Conservation (phyloP, 1,140 invertebrate species). For the Propsilocerus akamusi region DNA sequence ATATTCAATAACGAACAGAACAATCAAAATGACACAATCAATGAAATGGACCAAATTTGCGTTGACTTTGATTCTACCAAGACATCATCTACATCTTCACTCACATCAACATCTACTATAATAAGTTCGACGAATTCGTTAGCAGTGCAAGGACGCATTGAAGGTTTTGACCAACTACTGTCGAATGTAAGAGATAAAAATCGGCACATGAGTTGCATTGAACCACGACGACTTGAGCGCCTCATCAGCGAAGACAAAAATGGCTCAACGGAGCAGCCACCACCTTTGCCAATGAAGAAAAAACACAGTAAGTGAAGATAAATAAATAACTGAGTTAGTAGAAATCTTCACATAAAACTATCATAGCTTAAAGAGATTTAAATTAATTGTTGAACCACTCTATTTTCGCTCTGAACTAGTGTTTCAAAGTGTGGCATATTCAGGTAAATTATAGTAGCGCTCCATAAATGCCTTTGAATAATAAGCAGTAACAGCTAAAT, state of each 20-base stretch:
- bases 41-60: too few species aligned
- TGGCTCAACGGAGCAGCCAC: slow-evolving; percentile 40
- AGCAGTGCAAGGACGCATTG: background rate
- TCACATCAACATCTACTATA: background rate
- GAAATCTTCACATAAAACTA: too few species aligned
- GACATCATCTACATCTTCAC: background rate
- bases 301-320: slow-evolving; percentile 91
- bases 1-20: too few species aligned
- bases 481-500: too few species aligned
- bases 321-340: too few species aligned
- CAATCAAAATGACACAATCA: too few species aligned
- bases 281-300: slow-evolving; percentile 78
- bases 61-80: too few species aligned
- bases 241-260: slow-evolving; percentile 13
- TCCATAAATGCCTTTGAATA: background rate
- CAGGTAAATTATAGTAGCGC: slow-evolving; percentile 54
- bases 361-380: slow-evolving; percentile 5
- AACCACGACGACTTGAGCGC: slow-evolving; percentile 10
- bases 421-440: slow-evolving; percentile 87
- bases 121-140: background rate
- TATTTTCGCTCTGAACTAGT: slow-evolving; percentile 37
- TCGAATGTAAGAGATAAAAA: slow-evolving; percentile 7
- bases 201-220: slow-evolving; percentile 21
- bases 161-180: background rate
- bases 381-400: slow-evolving; percentile 13